These are phyloP conservation scores for Linepithema humile DNA, from an alignment of 1,140 invertebrate genomes.

Conservation along the genomic window DNA sequence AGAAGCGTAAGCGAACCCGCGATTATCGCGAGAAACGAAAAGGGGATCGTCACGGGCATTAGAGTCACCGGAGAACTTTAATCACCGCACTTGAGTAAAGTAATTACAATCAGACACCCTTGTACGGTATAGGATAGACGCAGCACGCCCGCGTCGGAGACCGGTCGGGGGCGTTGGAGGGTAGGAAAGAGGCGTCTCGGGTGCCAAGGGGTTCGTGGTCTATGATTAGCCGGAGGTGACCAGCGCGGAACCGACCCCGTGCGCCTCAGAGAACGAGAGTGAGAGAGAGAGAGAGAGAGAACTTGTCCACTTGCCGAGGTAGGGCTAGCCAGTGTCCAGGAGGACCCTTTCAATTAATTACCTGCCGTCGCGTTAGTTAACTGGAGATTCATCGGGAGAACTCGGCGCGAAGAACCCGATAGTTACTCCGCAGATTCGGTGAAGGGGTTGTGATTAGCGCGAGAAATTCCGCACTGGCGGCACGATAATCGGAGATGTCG, in stretches of 20 bases:
- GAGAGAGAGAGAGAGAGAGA: constrained; percentile 21
- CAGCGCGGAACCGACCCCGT: constrained; percentile 71
- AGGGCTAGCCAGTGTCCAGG: constrained; percentile 42
- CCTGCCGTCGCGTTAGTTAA: constrained; percentile 79
- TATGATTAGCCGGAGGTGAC: constrained; percentile 83
- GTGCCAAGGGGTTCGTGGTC: constrained; percentile 79
- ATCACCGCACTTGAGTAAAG: constrained; percentile 84
- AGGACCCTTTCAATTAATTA: constrained; percentile 84
- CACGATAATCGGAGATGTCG: constrained; percentile 21
- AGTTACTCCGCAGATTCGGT: constrained; percentile 67
- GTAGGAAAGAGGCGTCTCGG: constrained; percentile 77
- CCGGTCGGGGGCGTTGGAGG: constrained; percentile 28
- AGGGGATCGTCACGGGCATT: constrained; percentile 59
- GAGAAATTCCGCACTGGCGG: constrained; percentile 28
- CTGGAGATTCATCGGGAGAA: constrained; percentile 81
- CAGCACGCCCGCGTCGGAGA: constrained; percentile 31
- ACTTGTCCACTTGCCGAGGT: constrained; percentile 59
- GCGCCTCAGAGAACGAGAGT: no score
- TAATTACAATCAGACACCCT: constrained; percentile 84
- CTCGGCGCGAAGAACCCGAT: constrained; percentile 68
- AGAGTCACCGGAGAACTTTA: constrained; percentile 81
- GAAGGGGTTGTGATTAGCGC: constrained; percentile 67
- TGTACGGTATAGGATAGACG: constrained; percentile 69
- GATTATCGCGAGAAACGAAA: constrained; percentile 64
- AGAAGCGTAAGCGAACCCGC: constrained; percentile 73